A percentile compares a stretch with the other conserved stretches of the same genome.
phyloP scores from a whole-genome alignment of 1,140 invertebrate genomes.

The Teleogryllus occipitalis region DNA sequence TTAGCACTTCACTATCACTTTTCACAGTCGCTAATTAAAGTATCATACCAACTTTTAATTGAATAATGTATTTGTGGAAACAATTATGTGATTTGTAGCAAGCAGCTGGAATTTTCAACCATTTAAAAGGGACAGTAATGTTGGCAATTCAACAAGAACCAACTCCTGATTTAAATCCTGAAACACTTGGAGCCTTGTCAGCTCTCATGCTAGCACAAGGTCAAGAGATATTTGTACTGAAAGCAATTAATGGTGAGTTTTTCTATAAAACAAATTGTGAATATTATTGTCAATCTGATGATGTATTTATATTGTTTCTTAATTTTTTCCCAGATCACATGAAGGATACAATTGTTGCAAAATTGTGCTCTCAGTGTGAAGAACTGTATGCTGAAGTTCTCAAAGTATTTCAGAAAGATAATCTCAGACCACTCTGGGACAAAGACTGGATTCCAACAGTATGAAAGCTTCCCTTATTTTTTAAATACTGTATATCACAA shows the following conservation, averaged over 20 bases:
- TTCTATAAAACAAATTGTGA: background rate
- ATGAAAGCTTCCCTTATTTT: conserved; percentile 27
- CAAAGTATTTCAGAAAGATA: conserved; percentile 81
- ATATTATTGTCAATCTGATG: background rate
- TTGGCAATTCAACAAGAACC: conserved; percentile 86
- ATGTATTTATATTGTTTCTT: background rate
- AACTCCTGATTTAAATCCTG: conserved; percentile 88
- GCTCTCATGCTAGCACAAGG: conserved; percentile 94
- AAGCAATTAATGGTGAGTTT: conserved; percentile 76
- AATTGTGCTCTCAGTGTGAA: conserved; percentile 83
- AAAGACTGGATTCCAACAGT: conserved; percentile 75
- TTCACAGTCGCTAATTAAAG: too few species aligned
- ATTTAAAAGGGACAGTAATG: conserved; percentile 79
- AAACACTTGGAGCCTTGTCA: conserved; percentile 76
- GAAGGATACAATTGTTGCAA: conserved; percentile 88
- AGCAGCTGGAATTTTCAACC: conserved; percentile 82
- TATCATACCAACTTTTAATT: too few species aligned
- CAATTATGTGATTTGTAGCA: conserved; percentile 48
- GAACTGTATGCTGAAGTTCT: conserved; percentile 88
- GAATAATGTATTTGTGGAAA: too few species aligned
- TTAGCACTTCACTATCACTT: too few species aligned
- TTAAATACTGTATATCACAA: background rate
- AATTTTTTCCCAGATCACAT: conserved; percentile 64
- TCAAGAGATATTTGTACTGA: conserved; percentile 93
- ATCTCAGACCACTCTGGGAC: conserved; percentile 76